Evolutionary conservation across 1,140 invertebrate genomes (phyloP).

Genomic region (Ostrea edulis): DNA sequence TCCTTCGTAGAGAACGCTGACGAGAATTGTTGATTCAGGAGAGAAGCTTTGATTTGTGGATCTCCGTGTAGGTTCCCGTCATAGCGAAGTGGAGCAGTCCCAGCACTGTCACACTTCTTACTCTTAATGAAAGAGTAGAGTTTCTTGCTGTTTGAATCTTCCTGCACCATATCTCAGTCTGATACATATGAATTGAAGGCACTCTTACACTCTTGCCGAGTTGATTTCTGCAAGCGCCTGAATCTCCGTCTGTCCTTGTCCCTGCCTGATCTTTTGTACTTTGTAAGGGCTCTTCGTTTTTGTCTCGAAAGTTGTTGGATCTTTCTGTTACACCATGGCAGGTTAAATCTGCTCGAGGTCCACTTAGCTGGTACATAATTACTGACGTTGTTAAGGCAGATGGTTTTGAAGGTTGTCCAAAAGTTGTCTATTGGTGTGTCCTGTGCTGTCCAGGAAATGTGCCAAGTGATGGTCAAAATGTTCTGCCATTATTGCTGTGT

Average conservation of each 20-base stretch:
- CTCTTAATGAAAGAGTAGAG: constrained; percentile 35
- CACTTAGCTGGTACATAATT: constrained; percentile 46
- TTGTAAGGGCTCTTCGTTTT: neutral
- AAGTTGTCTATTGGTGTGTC: neutral
- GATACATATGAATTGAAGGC: neutral
- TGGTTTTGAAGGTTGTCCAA: constrained; percentile 36
- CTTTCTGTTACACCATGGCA: constrained; percentile 28
- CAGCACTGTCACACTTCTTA: neutral
- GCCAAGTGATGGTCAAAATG: too few species aligned
- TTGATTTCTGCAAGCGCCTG: neutral
- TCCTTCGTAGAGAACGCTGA: neutral
- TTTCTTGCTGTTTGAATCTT: neutral
- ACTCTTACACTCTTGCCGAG: neutral
- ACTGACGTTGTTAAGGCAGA: neutral
- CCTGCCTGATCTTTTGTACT: neutral
- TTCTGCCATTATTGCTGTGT: neutral
- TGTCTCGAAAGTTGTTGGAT: neutral
- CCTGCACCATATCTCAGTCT: neutral
- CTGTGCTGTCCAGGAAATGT: neutral
- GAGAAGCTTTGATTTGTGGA: neutral
- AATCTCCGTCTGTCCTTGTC: neutral
- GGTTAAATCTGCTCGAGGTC: constrained; percentile 30
- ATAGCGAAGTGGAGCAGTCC: neutral
- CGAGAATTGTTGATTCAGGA: constrained; percentile 12
- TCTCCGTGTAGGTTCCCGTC: neutral